Evolutionary conservation across 2,797 vertebrate species (phyloP).

Genomic region (Leptodactylus fallax): DNA sequence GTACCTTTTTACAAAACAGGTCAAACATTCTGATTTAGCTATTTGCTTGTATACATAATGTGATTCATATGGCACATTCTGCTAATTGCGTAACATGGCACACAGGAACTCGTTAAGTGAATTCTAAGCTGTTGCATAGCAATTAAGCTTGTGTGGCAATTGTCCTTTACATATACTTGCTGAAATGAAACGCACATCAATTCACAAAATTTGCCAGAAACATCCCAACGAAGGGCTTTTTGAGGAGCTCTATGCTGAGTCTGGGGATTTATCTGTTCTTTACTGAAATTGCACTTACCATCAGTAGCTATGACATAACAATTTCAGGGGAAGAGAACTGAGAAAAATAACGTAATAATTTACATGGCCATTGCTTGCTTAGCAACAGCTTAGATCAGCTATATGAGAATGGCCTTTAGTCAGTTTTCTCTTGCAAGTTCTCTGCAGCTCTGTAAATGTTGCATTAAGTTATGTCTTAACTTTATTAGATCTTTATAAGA

Average conservation of each 20-base stretch:
- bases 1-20: constrained; percentile 51
- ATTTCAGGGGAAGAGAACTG: neutral
- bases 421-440: neutral
- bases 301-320: neutral
- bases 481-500: neutral
- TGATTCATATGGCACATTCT: constrained; percentile 61
- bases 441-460: neutral
- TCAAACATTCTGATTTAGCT: constrained; percentile 42
- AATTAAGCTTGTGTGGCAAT: constrained; percentile 47
- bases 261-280: neutral
- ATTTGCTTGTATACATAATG: constrained; percentile 45
- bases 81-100: constrained; percentile 59
- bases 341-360: neutral
- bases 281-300: neutral
- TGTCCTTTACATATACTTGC: constrained; percentile 55
- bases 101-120: constrained; percentile 56
- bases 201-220: constrained; percentile 20
- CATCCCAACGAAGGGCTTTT: neutral
- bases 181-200: constrained; percentile 36
- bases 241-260: neutral
- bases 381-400: neutral
- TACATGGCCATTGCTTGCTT: neutral
- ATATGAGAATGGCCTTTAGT: neutral
- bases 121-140: constrained; percentile 43
- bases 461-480: neutral